Evolutionary conservation across 2,113 vertebrate genomes (phyloP), one percentile per base, ranked within the genome.

Genomic region (Epinephelus fuscoguttatus): DNA sequence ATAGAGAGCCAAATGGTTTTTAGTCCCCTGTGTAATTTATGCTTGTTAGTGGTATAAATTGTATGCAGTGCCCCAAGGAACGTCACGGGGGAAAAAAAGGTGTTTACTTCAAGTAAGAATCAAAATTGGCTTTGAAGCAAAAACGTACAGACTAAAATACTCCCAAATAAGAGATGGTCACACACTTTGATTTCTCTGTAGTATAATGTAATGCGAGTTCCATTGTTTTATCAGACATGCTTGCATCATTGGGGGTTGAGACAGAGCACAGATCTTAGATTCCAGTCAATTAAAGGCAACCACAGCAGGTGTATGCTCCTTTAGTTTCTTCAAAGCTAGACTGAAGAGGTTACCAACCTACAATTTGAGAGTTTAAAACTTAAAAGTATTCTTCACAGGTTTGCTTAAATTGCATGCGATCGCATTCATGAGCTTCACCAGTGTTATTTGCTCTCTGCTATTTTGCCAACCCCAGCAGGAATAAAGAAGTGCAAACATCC

Each of bases 1-100:
- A 83, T 37, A 33, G n/a, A 69, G 69, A 83, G 71, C 67, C 71
- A 79, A 86, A 83, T 68, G 63, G 59, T 59, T 81, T 84, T 70
- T 61, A 66, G 80, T 84, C 59, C 76, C 80, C 12, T 17, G 40
- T 61, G 59, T 82, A 87, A 80, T 82, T 62, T 70, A 75, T 84
- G 70, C 80, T 77, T 87, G 80, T 88, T 87, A 84, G 68, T 47
- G 53, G n/a, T 77, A 77, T 73, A 64, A 86, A 86, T 80, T 81
- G 78, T 66, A 37, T 82, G 61, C 45, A 67, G 59, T 63, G 73
- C 75, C 80, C 72, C 0, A 0, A 72, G 72, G 75, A 86, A 77
- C 13, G 1, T 74, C 42, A 79, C n/a, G 9, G 25, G 14, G 21
- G 9, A 14, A 62, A 56, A 82, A 60, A 76, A 66, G 40, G 62